Conservation (phyloP, 2,797 vertebrate species). For the Micropoecilia bifurca region DNA sequence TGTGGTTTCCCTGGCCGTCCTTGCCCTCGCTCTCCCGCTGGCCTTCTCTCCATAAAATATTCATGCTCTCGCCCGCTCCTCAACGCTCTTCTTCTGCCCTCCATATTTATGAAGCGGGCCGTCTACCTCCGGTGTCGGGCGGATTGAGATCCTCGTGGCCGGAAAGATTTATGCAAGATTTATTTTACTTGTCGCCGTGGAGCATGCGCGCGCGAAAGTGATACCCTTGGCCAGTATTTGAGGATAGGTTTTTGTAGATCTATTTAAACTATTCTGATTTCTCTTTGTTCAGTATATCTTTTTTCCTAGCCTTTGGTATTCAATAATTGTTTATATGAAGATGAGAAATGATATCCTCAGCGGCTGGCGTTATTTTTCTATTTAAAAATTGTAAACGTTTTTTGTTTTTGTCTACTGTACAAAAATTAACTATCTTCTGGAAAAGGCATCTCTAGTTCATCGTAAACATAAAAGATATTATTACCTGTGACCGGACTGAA, state of each 20-base stretch:
- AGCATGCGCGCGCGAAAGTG: conserved; percentile 33
- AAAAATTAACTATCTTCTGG: neutral
- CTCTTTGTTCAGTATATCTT: neutral
- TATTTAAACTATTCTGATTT: neutral
- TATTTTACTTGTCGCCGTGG: conserved; percentile 43
- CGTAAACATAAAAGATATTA: neutral
- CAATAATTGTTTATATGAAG: neutral
- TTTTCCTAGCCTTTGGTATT: neutral
- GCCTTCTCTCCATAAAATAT: conserved; percentile 68
- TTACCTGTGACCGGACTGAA: too few species aligned
- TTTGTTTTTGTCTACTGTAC: neutral
- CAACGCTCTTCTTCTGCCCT: conserved; percentile 44
- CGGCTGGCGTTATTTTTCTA: neutral
- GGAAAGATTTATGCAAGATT: conserved; percentile 48
- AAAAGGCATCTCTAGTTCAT: neutral
- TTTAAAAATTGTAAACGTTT: neutral
- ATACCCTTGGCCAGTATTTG: neutral
- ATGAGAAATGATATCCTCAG: neutral
- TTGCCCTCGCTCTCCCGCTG: conserved; percentile 53
- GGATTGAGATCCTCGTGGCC: conserved; percentile 24
- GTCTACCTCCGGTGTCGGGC: conserved; percentile 50
- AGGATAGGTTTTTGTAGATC: neutral
- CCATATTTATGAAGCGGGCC: conserved; percentile 70
- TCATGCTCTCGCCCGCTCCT: conserved; percentile 56
- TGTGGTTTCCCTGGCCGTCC: conserved; percentile 38